Base-by-base conservation (phyloP, 2,888 invertebrate species). In the Autographa pulchrina region DNA sequence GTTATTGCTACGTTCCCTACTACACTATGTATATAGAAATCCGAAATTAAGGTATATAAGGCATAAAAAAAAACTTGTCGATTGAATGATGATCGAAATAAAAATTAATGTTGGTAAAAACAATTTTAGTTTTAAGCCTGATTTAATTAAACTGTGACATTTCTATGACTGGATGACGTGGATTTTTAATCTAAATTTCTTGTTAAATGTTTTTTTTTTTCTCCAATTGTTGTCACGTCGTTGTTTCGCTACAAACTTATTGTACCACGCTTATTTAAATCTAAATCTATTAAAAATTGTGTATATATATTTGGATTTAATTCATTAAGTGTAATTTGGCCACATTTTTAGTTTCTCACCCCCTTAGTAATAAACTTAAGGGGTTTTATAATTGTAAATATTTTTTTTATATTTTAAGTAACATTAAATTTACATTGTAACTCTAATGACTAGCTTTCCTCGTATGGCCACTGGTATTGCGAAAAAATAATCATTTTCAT, bases 261-360 rank as follows among this genome's bases (percentile, higher is more conserved):
- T 70, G 71, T 78, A 80, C 84, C 82, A 80, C 84, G 83, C 83
- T 78, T 83, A 84, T 78, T 72, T 77, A 84, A 79, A 70, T 78
- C 84, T 84, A 85, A 76, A 74, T 85, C 93, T 94, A 94, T 92
- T 91, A 91, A 93, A 93, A 93, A 91, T 90, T 90, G 92, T 94
- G 93, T 95, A 94, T 94, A 95, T 94, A 95, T 95, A 95, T 95
- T 94, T 94, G 92, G 92, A 94, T 94, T 93, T 92, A 89, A 91
- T 94, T 94, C 90, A 91, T 94, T 94, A 94, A 91, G 87, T 92
- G 92, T 96, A 96, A 94, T 96, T 96, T 96, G 96, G 96, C 96
- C 96, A 96, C 96, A 92, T 93, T 94, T 94, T 94, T 94, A 93
- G 93, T 94, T 91, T 88, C 77, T 84, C 91, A 14, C 89, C 90